Conservation (phyloP, 2,888 invertebrate genomes). For the Rhingia rostrata region DNA sequence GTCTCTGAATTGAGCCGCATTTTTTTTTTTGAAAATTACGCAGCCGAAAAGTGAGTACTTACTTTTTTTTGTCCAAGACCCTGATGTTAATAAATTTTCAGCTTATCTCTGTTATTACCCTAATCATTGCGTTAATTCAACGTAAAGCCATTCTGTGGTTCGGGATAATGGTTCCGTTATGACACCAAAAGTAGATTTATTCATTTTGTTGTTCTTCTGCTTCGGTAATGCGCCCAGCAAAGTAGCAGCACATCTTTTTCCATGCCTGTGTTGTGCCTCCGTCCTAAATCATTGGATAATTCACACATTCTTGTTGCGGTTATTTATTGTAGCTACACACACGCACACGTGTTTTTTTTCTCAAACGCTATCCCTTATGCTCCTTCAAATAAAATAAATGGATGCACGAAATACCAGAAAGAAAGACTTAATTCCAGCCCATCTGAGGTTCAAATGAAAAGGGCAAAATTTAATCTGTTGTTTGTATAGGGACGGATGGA, state of each 20-base stretch:
- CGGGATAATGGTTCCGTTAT: constrained; percentile 62
- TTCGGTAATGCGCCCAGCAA: constrained; percentile 17
- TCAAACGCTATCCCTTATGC: constrained; percentile 4
- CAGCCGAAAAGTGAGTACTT: too few relatives aligned
- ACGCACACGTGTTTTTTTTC: background rate
- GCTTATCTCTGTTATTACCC: constrained; percentile 44
- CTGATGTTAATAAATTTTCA: constrained; percentile 43
- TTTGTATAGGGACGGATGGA: constrained; percentile 16
- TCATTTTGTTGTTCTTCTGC: constrained; percentile 46
- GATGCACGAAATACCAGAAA: background rate
- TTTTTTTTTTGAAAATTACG: too few relatives aligned
- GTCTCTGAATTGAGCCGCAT: too few relatives aligned
- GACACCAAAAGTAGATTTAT: constrained; percentile 67
- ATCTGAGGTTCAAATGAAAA: constrained; percentile 41
- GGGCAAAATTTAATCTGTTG: constrained; percentile 46
- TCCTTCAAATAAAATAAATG: constrained; percentile 11
- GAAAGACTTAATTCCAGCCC: constrained; percentile 44
- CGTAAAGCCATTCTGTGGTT: constrained; percentile 43
- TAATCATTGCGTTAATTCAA: constrained; percentile 67
- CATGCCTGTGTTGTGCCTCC: constrained; percentile 14
- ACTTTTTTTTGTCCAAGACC: too few relatives aligned
- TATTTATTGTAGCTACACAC: constrained; percentile 36
- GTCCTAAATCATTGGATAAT: constrained; percentile 53
- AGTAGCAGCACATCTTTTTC: background rate
- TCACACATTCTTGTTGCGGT: constrained; percentile 44